These are phyloP conservation scores for Hemichromis elongatus DNA, from an alignment of 2,113 vertebrate species.

Conservation along the genomic window DNA sequence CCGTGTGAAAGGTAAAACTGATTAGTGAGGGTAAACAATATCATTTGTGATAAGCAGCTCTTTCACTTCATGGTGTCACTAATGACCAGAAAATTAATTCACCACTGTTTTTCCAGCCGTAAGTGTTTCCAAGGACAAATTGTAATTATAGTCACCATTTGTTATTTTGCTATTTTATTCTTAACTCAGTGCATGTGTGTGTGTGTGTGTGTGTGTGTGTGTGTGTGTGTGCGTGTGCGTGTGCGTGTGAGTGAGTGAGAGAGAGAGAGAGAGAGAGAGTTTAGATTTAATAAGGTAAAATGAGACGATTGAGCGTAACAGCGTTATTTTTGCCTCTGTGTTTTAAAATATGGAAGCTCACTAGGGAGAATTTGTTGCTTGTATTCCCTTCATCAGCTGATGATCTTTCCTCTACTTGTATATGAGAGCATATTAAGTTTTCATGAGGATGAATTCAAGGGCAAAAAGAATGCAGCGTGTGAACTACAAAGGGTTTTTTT, in stretches of 20 bases:
- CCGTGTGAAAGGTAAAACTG: conserved; percentile 17
- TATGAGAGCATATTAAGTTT: conserved; percentile 41
- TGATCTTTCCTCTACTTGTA: conserved; percentile 25
- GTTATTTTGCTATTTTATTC: not conserved
- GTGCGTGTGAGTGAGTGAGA: too few relatives aligned
- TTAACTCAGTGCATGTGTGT: not conserved
- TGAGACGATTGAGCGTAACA: not conserved
- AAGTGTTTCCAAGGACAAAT: not conserved
- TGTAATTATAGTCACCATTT: not conserved
- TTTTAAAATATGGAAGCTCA: not conserved
- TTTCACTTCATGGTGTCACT: not conserved
- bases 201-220: not conserved
- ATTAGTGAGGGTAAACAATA: conserved; percentile 31
- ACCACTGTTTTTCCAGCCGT: not conserved
- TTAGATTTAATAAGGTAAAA: conserved; percentile 4
- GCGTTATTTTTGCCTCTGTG: not conserved
- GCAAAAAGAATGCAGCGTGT: not conserved
- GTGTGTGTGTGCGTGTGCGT: not conserved
- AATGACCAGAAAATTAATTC: conserved; percentile 7
- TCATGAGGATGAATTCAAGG: conserved; percentile 46
- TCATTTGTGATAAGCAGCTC: conserved; percentile 6
- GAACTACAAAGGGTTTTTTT: not conserved
- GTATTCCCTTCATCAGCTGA: conserved; percentile 5
- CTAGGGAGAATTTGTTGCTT: not conserved
- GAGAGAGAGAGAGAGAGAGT: not conserved